A percentile compares a stretch with the other conserved stretches of the same genome.
These are phyloP conservation scores for Styela clava DNA, from an alignment of 23 tunicate genomes.

Conservation along the genomic window DNA sequence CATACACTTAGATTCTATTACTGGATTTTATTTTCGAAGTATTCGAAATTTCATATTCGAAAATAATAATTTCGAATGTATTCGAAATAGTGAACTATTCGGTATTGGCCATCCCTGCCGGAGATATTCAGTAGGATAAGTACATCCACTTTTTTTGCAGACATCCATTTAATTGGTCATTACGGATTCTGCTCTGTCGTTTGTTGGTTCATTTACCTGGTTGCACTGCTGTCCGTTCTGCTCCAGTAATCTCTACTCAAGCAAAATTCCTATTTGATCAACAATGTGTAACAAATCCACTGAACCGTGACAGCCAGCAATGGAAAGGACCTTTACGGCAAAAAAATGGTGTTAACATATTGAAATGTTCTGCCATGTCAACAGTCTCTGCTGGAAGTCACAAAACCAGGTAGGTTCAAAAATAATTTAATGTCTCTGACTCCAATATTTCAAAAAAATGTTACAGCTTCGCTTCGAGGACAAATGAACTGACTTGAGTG, in stretches of 20 bases:
- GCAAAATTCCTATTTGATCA: neutral
- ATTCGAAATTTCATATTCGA: too few relatives aligned
- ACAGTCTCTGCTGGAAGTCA: constrained; percentile 18
- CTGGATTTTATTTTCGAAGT: too few relatives aligned
- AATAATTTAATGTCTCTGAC: too few relatives aligned
- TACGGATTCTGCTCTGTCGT: constrained; percentile 24
- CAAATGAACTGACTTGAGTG: too few relatives aligned
- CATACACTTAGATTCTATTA: too few relatives aligned
- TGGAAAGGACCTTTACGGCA: constrained; percentile 10
- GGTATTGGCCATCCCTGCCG: too few relatives aligned
- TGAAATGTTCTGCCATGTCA: constrained; percentile 1
- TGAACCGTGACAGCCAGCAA: constrained; percentile 19
- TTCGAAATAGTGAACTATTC: too few relatives aligned
- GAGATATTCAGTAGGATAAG: too few relatives aligned
- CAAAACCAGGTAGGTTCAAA: constrained; percentile 6
- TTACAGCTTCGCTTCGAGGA: too few relatives aligned
- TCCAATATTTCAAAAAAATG: too few relatives aligned
- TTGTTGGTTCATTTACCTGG: neutral
- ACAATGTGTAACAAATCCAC: neutral
- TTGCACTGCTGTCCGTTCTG: neutral
- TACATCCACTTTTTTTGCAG: neutral
- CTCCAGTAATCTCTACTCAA: neutral
- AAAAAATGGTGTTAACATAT: neutral
- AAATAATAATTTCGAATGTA: too few relatives aligned
- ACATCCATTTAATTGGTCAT: constrained; percentile 6